These are phyloP conservation scores for Lutjanus campechanus DNA, from an alignment of 2,797 vertebrate genomes.

Conservation along the genomic window DNA sequence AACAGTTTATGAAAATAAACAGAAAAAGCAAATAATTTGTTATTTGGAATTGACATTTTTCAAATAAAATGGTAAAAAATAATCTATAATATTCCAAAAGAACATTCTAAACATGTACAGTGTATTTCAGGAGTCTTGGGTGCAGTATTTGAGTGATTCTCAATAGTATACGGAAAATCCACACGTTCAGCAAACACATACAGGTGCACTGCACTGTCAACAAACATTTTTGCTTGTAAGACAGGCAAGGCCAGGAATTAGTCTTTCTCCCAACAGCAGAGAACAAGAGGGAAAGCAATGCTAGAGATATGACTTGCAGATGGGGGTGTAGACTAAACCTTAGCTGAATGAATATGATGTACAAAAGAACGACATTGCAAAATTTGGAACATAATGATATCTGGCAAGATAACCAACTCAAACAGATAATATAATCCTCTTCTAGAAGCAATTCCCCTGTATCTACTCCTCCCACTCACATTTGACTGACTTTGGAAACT, in stretches of 20 bases:
- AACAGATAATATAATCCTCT: constrained; percentile 35
- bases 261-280: not conserved
- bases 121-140: not conserved
- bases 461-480: constrained; percentile 45
- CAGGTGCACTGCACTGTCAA: constrained; percentile 31
- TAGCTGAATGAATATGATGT: constrained; percentile 10
- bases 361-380: constrained; percentile 8
- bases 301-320: not conserved
- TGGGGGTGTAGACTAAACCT: not conserved
- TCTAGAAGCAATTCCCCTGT: constrained; percentile 22
- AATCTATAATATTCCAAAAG: not conserved
- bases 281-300: not conserved
- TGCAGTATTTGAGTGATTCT: not conserved
- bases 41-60: not conserved
- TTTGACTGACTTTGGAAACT: constrained; percentile 44
- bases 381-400: constrained; percentile 26
- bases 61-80: not conserved
- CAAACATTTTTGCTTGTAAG: not conserved
- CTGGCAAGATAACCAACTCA: constrained; percentile 28
- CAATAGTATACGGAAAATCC: not conserved
- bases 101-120: not conserved
- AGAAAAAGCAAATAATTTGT: not conserved
- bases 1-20: not conserved
- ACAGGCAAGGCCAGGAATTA: not conserved
- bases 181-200: constrained; percentile 23